These are phyloP conservation scores for Leucoraja ocellata DNA, from an alignment of 2,797 vertebrate genomes.

Conservation along the genomic window DNA sequence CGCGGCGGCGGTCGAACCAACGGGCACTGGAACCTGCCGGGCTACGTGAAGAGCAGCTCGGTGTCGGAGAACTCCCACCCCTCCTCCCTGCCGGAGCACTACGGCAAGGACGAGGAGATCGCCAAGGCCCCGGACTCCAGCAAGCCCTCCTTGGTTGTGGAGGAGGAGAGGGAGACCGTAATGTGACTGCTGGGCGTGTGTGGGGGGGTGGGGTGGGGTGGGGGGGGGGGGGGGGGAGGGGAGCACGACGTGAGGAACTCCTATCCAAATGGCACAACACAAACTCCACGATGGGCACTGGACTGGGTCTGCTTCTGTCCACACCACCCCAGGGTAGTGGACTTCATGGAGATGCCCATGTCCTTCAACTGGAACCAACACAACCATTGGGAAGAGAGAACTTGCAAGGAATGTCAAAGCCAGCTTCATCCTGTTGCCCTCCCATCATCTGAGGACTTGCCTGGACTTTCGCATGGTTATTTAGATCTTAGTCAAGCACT, in stretches of 20 bases:
- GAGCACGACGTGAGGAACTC: background rate
- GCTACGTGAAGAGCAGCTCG: constrained; percentile 82
- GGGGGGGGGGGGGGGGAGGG: no score
- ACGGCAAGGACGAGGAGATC: constrained; percentile 76
- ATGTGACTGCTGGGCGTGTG: constrained; percentile 61
- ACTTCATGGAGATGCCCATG: no score
- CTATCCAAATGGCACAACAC: background rate
- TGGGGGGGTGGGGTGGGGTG: no score
- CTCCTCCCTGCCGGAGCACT: constrained; percentile 73
- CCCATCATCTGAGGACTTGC: background rate
- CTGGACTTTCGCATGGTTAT: background rate
- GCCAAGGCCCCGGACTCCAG: constrained; percentile 55
- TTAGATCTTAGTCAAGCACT: constrained; percentile 22
- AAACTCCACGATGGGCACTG: background rate
- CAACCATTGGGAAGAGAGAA: background rate
- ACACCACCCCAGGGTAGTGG: background rate
- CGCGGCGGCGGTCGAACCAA: constrained; percentile 72
- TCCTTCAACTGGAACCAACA: background rate
- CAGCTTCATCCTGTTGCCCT: background rate
- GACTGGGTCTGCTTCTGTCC: background rate
- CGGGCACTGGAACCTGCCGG: constrained; percentile 80
- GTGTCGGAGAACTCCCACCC: constrained; percentile 83
- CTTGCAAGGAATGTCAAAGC: background rate
- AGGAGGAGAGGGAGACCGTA: constrained; percentile 90
- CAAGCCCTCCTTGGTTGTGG: constrained; percentile 66